These are phyloP conservation scores for Aegotheles bennettii DNA, from an alignment of 2,113 vertebrate species.

Conservation along the genomic window DNA sequence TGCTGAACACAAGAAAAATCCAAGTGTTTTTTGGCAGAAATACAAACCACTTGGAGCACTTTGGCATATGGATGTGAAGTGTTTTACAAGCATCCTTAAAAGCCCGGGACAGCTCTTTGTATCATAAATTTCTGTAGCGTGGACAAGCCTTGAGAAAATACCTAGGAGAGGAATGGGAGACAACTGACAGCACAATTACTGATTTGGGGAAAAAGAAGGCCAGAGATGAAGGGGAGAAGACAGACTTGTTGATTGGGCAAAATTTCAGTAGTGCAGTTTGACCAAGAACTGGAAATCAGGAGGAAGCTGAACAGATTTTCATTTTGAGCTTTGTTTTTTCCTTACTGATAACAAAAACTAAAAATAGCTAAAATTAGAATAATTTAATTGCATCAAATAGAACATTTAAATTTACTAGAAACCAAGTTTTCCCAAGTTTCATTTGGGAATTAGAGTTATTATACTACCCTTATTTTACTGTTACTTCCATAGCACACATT, in stretches of 20 bases:
- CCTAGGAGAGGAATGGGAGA: neutral
- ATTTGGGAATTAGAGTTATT: neutral
- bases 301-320: neutral
- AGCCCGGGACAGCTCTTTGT: slow-evolving; percentile 21
- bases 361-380: neutral
- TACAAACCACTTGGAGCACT: slow-evolving; percentile 59
- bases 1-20: slow-evolving; percentile 42
- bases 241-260: neutral
- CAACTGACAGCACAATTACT: neutral
- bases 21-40: slow-evolving; percentile 60
- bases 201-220: neutral
- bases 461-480: neutral
- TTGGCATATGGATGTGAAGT: slow-evolving; percentile 60
- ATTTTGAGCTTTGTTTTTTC: neutral
- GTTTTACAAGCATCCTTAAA: slow-evolving; percentile 62
- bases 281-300: neutral
- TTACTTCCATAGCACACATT: neutral
- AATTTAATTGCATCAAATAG: neutral
- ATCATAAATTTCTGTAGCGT: slow-evolving; percentile 34
- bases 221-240: neutral
- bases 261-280: neutral
- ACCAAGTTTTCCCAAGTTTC: neutral
- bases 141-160: slow-evolving; percentile 28
- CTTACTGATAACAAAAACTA: neutral
- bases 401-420: neutral